Conservation (phyloP, 2,797 vertebrate genomes). For the Parotocinclus haroldoi region DNA sequence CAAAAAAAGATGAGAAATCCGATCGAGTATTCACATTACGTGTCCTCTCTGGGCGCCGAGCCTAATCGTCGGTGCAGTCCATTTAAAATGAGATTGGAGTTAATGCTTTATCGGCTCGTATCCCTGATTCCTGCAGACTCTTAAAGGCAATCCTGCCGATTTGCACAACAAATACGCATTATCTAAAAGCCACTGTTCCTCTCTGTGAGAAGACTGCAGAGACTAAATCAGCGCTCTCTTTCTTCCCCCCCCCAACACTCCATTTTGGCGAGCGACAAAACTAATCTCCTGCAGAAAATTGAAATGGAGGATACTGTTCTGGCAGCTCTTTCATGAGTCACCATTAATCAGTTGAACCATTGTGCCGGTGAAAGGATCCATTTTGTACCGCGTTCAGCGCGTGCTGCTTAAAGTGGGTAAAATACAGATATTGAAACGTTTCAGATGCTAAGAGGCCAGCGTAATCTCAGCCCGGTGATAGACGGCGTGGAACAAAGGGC, state of each 20-base stretch:
- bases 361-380: slow-evolving; percentile 66
- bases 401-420: slow-evolving; percentile 64
- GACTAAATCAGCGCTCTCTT: slow-evolving; percentile 63
- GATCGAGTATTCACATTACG: slow-evolving; percentile 36
- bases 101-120: slow-evolving; percentile 9
- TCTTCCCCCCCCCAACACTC: slow-evolving; percentile 52
- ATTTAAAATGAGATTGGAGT: slow-evolving; percentile 29
- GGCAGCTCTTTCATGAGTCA: slow-evolving; percentile 70
- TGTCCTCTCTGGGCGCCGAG: slow-evolving; percentile 30
- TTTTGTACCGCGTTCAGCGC: slow-evolving; percentile 71
- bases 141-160: slow-evolving; percentile 52
- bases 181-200: slow-evolving; percentile 51
- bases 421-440: slow-evolving; percentile 70
- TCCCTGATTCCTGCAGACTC: slow-evolving; percentile 22
- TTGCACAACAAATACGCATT: slow-evolving; percentile 46
- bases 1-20: slow-evolving; percentile 16
- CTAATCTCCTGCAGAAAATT: slow-evolving; percentile 76
- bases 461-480: slow-evolving; percentile 49
- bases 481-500: not conserved
- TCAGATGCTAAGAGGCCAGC: slow-evolving; percentile 62
- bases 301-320: slow-evolving; percentile 74
- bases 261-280: slow-evolving; percentile 76
- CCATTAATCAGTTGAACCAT: slow-evolving; percentile 76
- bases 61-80: slow-evolving; percentile 22
- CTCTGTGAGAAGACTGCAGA: slow-evolving; percentile 52